Evolutionary conservation across 2,113 vertebrate genomes (phyloP).

Genomic region (human): DNA sequence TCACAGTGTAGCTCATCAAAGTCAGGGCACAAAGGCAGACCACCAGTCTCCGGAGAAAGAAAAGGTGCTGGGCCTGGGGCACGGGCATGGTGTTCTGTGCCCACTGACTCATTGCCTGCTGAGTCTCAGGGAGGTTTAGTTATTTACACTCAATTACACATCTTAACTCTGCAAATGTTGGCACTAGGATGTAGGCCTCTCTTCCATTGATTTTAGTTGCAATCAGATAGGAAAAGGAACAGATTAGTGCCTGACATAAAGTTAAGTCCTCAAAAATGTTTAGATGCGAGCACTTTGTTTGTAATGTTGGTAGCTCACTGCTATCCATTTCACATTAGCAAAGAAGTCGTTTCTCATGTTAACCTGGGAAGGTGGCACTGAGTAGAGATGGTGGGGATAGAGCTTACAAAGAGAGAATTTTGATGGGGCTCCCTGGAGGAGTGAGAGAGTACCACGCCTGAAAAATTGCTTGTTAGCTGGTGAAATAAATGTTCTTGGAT

Average conservation of each 20-base stretch:
- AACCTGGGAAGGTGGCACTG: neutral
- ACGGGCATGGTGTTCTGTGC: accelerated
- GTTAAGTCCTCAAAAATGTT: neutral
- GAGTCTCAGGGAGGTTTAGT: neutral
- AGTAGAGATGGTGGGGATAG: neutral
- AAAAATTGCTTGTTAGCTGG: neutral
- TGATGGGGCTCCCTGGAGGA: neutral
- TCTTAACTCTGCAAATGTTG: neutral
- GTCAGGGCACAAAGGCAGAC: neutral
- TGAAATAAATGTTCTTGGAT: neutral
- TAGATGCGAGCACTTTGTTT: neutral
- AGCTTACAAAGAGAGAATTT: neutral
- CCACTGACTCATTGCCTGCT: neutral
- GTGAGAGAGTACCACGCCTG: neutral
- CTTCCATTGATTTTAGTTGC: neutral
- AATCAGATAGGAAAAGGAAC: neutral
- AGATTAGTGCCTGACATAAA: neutral
- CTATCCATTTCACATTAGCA: neutral
- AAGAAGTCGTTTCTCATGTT: neutral
- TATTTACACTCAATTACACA: neutral
- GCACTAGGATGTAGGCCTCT: neutral
- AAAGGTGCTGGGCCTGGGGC: neutral
- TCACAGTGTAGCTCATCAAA: neutral
- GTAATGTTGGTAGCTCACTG: too few relatives aligned
- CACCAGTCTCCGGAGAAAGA: neutral